Evolutionary conservation across 2,888 invertebrate genomes (phyloP).

Genomic region (Nomada lathburiana): DNA sequence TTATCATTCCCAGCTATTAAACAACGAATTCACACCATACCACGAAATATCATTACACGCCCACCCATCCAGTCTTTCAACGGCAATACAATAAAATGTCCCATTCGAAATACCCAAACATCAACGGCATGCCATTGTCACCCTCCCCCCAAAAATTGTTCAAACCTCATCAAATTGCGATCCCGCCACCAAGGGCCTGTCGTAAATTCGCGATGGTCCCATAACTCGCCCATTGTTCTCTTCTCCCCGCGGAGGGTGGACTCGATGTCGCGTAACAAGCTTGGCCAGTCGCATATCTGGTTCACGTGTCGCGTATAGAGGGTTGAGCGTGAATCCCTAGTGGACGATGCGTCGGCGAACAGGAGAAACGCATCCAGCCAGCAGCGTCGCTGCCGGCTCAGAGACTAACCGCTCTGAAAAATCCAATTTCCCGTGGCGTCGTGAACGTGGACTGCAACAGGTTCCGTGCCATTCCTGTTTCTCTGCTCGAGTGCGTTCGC

Average conservation of each 20-base stretch:
- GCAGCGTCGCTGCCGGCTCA: conserved; percentile 3
- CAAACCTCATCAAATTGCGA: conserved; percentile 8
- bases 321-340: background rate
- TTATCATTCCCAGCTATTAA: no score
- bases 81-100: no score
- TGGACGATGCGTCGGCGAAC: conserved; percentile 24
- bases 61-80: no score
- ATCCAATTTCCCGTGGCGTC: conserved; percentile 59
- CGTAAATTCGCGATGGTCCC: background rate
- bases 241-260: background rate
- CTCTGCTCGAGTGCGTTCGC: conserved; percentile 59
- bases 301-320: conserved; percentile 14
- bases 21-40: no score
- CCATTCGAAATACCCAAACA: background rate
- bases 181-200: background rate
- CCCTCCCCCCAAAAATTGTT: background rate
- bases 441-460: conserved; percentile 69
- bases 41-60: no score
- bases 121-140: background rate
- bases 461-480: conserved; percentile 68
- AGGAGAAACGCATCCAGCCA: conserved; percentile 47
- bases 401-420: conserved; percentile 53
- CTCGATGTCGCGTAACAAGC: conserved; percentile 12
- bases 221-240: conserved; percentile 12
- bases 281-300: conserved; percentile 41